These are phyloP conservation scores for Sebastes cheni DNA, from an alignment of 2,797 vertebrate species.

Conservation along the genomic window DNA sequence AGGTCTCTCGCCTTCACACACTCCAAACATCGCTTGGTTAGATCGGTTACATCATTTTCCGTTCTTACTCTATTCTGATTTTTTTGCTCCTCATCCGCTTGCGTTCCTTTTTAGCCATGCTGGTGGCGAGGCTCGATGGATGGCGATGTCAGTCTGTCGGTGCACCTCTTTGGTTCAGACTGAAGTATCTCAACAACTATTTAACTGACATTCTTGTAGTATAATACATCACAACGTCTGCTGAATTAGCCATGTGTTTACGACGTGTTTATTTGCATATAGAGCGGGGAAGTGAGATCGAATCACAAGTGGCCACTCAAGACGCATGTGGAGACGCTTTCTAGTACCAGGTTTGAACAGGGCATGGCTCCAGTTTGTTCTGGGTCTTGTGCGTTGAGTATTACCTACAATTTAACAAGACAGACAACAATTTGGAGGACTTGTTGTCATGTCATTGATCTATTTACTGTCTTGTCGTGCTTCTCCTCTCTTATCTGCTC, in stretches of 20 bases:
- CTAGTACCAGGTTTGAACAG: too few species aligned
- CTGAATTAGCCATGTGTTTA: too few species aligned
- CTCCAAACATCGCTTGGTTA: not conserved
- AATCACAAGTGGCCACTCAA: too few species aligned
- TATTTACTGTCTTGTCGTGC: not conserved
- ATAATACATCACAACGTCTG: too few species aligned
- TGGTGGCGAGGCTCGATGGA: not conserved
- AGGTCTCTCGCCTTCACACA: constrained; percentile 4
- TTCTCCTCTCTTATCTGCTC: not conserved
- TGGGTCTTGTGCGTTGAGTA: too few species aligned
- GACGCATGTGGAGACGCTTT: too few species aligned
- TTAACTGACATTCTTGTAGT: not conserved
- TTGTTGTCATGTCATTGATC: not conserved
- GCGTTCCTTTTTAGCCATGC: not conserved
- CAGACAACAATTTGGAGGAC: not conserved
- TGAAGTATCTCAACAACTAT: not conserved
- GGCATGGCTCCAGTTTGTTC: too few species aligned
- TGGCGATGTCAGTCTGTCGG: not conserved
- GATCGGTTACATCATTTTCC: not conserved
- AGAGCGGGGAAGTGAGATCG: too few species aligned
- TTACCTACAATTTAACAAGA: not conserved
- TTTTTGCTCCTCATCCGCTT: not conserved
- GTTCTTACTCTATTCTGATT: not conserved
- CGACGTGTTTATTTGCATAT: too few species aligned
- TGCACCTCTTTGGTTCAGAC: not conserved